Base-by-base conservation (phyloP, 2,113 vertebrate species). In the Naja naja region DNA sequence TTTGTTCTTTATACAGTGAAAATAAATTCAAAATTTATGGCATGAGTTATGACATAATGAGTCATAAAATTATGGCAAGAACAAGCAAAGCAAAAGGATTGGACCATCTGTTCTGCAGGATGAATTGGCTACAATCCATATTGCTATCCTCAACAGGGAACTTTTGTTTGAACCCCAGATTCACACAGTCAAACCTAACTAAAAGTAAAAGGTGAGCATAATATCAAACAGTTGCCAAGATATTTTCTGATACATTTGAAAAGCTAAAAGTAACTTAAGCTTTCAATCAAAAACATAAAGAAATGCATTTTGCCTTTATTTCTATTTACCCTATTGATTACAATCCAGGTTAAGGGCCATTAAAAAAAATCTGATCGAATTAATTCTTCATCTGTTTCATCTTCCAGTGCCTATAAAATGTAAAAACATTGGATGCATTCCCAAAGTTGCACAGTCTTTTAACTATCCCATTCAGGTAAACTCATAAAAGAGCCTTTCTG, bases 31-130 rank as follows among this genome's bases (percentile, higher is more conserved):
- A 88, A 56, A 95, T 93, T 8, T 10, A 22, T 88, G 88, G 5
- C 16, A 64, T 12, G 87, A 85, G 74, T 91, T 91, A 93, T 91
- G 93, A 85, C 87, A 91, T 64, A 23, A 58, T 90, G 95, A 90
- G 88, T 92, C 90, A 93, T 90, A 93, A 93, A 95, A 85, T 95
- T 94, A 96, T 95, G 93, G 92, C 96, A 91, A 95, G 86, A 52
- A 23, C 92, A 91, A 92, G 64, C 64, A 94, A 93, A 64, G 69
- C 91, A 93, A 94, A 90, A 87, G 47, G 92, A 95, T 43, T 39
- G 11, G 20, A 55, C 92, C 96, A 95, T 95, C 96, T 96, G 96
- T 90, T 96, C 91, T 87, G 91, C 85, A 85, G n/a, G 55, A 94
- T 88, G 87, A 74, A 85, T 91, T 18, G 69, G 58, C 20, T 39